Evolutionary conservation across 2,113 vertebrate species (phyloP).

Genomic region (Phasianus colchicus): DNA sequence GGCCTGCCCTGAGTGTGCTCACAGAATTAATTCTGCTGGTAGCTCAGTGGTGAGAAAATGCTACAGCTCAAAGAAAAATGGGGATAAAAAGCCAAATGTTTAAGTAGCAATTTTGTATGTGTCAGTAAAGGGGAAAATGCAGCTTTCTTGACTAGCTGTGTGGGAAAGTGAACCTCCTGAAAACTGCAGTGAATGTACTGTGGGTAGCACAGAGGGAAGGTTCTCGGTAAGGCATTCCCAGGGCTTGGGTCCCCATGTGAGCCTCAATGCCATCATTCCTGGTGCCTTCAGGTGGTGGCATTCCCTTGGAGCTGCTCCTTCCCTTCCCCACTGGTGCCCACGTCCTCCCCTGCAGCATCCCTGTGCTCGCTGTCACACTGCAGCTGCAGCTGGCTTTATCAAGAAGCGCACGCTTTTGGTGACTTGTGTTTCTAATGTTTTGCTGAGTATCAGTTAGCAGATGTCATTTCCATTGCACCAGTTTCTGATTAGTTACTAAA

Average conservation of each 20-base stretch:
- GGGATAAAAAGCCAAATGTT: slow-evolving; percentile 4
- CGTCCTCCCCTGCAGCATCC: not conserved
- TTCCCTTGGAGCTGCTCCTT: not conserved
- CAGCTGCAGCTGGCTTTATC: not conserved
- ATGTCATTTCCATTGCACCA: not conserved
- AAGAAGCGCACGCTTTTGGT: not conserved
- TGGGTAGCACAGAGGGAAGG: not conserved
- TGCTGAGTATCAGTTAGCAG: not conserved
- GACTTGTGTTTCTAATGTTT: not conserved
- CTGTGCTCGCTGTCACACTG: not conserved
- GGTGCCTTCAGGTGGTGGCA: not conserved
- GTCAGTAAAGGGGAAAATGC: not conserved
- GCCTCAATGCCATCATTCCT: not conserved
- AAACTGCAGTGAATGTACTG: not conserved
- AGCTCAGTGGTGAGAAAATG: not conserved
- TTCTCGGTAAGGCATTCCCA: not conserved
- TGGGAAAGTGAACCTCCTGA: not conserved
- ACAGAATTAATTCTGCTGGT: slow-evolving; percentile 52
- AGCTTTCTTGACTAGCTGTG: not conserved
- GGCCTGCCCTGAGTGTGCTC: slow-evolving; percentile 36
- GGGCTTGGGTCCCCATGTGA: not conserved
- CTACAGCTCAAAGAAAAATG: slow-evolving; percentile 20
- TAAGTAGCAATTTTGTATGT: not conserved
- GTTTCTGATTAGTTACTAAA: slow-evolving; percentile 31
- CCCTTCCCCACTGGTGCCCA: fast-evolving